Evolutionary conservation across 1,140 invertebrate genomes (phyloP).

Genomic region (Diorhabda sublineata): DNA sequence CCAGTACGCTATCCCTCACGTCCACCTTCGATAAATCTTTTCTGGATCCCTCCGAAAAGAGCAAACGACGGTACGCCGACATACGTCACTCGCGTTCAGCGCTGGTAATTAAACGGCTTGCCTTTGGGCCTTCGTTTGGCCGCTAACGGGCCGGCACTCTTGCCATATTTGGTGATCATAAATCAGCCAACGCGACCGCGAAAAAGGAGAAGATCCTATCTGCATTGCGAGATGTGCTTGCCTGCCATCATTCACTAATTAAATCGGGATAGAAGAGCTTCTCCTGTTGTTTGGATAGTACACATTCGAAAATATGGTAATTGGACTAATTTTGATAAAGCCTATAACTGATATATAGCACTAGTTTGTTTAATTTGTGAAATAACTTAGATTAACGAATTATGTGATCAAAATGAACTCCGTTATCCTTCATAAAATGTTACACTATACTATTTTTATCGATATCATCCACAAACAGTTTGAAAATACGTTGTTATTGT

Average conservation of each 20-base stretch:
- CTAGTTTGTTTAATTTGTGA: too few species aligned
- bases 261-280: not conserved
- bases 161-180: slow-evolving; percentile 1
- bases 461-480: too few species aligned
- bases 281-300: too few species aligned
- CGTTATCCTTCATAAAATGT: too few species aligned
- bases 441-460: too few species aligned
- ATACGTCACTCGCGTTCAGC: slow-evolving; percentile 1
- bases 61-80: not conserved
- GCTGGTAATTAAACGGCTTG: not conserved
- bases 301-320: too few species aligned
- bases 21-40: not conserved
- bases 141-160: not conserved
- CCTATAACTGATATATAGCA: too few species aligned
- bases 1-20: not conserved
- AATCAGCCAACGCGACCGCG: not conserved
- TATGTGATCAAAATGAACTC: too few species aligned
- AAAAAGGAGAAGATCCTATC: slow-evolving; percentile 2
- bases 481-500: too few species aligned
- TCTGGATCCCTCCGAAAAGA: not conserved
- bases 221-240: slow-evolving; percentile 1
- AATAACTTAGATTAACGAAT: too few species aligned
- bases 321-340: too few species aligned
- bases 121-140: not conserved
- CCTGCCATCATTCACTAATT: slow-evolving; percentile 2